Evolutionary conservation across 2,113 vertebrate species (phyloP), one percentile per base, ranked within the genome.

Genomic region (Sciurus niger): DNA sequence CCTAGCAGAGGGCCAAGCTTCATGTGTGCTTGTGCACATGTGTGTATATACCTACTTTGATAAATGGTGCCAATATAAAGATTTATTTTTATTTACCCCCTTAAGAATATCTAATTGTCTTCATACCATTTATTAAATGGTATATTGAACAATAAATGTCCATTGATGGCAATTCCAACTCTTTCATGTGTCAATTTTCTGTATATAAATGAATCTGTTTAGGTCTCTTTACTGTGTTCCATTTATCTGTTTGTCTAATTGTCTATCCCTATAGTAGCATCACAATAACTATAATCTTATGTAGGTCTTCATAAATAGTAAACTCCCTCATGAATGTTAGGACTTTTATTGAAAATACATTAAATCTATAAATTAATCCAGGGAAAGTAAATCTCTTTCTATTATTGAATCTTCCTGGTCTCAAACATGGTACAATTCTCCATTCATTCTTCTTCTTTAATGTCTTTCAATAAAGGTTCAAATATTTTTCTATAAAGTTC

Each of bases 81-180:
- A 79, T 93, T 73, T 93, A 89, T n/a, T 83, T 87, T 40, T 65
- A 85, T 76, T 48, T 88, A 37, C 37, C 18, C 11, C 40, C 53
- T 25, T 37, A 67, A 84, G 65, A 53, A 53, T 30, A 63, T 32
- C 12, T 51, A 65, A 53, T 84, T 84, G 9, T 14, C 73, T 51
- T 51, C 60, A 16, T 43, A 24, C 18, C 14, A 55, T 34, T 88
- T 51, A 77, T 77, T 51, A 25, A 48, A 32, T 11, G 77, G 22
- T n/a, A 46, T 16, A 72, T 63, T 70, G n/a, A 72, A 30, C 17
- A 70, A 37, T 32, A 20, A 14, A 43, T 72, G 58, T 84, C 25
- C 40, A 63, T 10, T 30, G 20, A 67, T 48, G 60, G 18, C 32
- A 40, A 46, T 37, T n/a, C 40, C 48, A 58, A 17, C 22, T 83